phyloP scores from a whole-genome alignment of 2,113 vertebrate genomes.

The Pteronura brasiliensis region DNA sequence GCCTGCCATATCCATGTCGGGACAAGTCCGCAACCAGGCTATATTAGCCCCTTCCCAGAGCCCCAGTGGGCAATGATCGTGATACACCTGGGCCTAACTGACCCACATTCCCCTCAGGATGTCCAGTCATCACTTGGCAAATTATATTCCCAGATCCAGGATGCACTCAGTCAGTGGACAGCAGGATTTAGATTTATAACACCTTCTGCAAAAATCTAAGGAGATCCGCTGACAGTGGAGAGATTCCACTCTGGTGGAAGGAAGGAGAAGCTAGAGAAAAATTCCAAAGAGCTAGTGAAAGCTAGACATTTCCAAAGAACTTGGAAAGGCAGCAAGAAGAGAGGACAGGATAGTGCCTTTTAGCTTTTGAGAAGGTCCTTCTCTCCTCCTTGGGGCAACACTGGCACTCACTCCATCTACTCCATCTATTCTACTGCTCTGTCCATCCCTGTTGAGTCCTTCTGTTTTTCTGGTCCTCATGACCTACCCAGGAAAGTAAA shows the following conservation, averaged over 20 bases:
- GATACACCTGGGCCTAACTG: background rate
- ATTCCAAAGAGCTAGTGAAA: background rate
- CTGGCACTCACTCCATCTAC: background rate
- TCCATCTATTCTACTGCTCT: background rate
- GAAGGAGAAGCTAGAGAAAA: background rate
- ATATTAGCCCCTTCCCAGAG: background rate
- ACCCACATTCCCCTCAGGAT: background rate
- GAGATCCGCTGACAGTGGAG: background rate
- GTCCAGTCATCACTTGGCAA: background rate
- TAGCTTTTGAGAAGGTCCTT: background rate
- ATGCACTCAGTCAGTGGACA: background rate
- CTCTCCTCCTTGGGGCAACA: background rate
- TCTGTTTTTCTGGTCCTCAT: background rate
- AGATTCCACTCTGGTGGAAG: background rate
- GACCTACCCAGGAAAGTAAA: background rate
- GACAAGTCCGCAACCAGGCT: background rate
- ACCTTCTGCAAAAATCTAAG: background rate
- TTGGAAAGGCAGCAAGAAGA: background rate
- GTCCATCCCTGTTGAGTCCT: background rate
- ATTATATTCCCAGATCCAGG: background rate
- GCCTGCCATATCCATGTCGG: background rate
- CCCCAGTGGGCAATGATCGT: background rate
- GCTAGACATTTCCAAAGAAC: background rate
- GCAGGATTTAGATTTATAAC: background rate
- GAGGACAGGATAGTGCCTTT: background rate